Percentiles rank a stretch among this genome's conserved stretches.
phyloP scores from a whole-genome alignment of 2,797 vertebrate species.

The Oreochromis grahami region DNA sequence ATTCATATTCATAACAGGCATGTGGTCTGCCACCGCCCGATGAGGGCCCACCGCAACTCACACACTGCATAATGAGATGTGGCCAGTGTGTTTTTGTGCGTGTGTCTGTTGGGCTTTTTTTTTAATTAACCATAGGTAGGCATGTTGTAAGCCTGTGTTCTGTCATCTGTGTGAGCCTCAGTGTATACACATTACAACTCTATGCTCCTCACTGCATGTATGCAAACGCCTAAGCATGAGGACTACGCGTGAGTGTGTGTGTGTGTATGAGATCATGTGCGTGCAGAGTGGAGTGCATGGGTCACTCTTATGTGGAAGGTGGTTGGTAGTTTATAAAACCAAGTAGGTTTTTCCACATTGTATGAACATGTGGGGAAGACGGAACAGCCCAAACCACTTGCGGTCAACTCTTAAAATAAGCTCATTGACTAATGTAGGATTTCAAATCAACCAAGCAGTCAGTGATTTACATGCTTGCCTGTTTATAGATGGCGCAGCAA shows the following conservation, averaged over 20 bases:
- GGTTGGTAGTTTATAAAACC: slow-evolving; percentile 58
- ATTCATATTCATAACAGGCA: slow-evolving; percentile 77
- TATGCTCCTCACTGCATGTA: neutral
- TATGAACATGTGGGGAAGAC: slow-evolving; percentile 61
- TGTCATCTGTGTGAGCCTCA: slow-evolving; percentile 4
- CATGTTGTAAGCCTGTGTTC: slow-evolving; percentile 24
- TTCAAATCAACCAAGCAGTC: slow-evolving; percentile 45
- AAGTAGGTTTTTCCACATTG: slow-evolving; percentile 61
- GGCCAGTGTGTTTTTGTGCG: slow-evolving; percentile 17
- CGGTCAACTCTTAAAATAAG: slow-evolving; percentile 67
- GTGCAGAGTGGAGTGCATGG: neutral
- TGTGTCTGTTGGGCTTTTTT: neutral
- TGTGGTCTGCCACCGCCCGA: slow-evolving; percentile 64
- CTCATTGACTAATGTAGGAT: slow-evolving; percentile 67
- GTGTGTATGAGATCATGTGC: neutral
- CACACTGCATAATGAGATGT: slow-evolving; percentile 68
- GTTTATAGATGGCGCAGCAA: slow-evolving; percentile 37
- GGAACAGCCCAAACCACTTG: slow-evolving; percentile 58
- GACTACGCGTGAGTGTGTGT: neutral
- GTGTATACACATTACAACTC: neutral
- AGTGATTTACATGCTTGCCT: slow-evolving; percentile 45
- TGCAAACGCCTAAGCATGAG: neutral
- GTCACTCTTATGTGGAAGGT: slow-evolving; percentile 25
- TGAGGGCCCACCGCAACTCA: slow-evolving; percentile 63
- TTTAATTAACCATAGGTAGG: slow-evolving; percentile 7